Evolutionary conservation across 2,113 vertebrate genomes (phyloP).

Genomic region (Eptatretus burgeri): DNA sequence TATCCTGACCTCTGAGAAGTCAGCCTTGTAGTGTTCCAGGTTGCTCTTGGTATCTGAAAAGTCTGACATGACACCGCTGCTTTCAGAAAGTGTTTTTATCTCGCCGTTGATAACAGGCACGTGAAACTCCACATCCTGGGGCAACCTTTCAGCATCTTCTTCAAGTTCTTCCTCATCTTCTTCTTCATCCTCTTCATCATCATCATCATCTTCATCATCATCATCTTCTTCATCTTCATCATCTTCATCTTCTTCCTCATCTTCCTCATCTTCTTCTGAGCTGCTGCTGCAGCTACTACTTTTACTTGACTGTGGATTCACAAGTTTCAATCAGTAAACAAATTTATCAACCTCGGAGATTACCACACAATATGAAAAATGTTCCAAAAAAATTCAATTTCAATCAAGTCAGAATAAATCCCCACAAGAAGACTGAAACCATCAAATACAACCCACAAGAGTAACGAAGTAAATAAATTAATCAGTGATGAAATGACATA

Average conservation of each 20-base stretch:
- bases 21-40: neutral
- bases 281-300: slow-evolving; percentile 58
- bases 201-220: slow-evolving; percentile 20
- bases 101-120: too few species aligned
- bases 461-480: neutral
- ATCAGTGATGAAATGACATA: neutral
- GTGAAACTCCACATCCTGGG: too few species aligned
- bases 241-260: slow-evolving; percentile 35
- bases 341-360: too few species aligned
- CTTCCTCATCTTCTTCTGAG: slow-evolving; percentile 68
- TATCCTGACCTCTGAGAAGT: neutral
- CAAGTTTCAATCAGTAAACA: too few species aligned
- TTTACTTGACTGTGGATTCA: slow-evolving; percentile 31
- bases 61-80: slow-evolving; percentile 2
- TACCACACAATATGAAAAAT: slow-evolving; percentile 1
- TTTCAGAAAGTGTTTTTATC: neutral
- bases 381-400: neutral
- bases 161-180: slow-evolving; percentile 1
- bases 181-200: neutral
- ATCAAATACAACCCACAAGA: neutral
- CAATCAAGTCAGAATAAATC: neutral
- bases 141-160: neutral
- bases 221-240: slow-evolving; percentile 28
- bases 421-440: neutral
- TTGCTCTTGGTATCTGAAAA: neutral